Evolutionary conservation across 2,113 vertebrate species (phyloP).

Genomic region (Alosa alosa): DNA sequence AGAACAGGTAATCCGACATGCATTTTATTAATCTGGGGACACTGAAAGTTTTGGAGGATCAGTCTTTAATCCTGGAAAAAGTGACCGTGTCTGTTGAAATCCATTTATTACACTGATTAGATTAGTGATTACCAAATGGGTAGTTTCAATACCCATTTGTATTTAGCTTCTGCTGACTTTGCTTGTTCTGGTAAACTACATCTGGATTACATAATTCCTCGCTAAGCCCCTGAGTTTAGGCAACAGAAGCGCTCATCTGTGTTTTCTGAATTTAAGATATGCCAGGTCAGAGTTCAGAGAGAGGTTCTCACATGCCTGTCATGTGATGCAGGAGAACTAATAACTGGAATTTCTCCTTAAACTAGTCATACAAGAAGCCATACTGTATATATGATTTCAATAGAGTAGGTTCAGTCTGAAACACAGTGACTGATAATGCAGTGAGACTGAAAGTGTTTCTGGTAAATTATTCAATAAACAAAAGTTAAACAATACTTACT

Average conservation of each 20-base stretch:
- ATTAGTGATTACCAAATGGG: not conserved
- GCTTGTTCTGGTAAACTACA: not conserved
- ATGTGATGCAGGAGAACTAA: not conserved
- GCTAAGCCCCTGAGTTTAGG: not conserved
- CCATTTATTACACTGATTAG: constrained; percentile 10
- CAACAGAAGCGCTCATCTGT: not conserved
- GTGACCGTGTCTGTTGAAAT: constrained; percentile 22
- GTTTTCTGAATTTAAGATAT: not conserved
- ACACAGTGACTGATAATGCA: not conserved
- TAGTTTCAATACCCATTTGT: not conserved
- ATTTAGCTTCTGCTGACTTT: not conserved
- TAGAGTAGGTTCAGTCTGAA: not conserved
- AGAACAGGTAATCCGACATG: not conserved
- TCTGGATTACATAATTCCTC: not conserved
- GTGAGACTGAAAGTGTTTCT: not conserved
- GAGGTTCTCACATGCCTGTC: not conserved
- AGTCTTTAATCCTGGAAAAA: not conserved
- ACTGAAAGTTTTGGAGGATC: not conserved
- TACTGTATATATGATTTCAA: not conserved
- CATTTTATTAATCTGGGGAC: not conserved
- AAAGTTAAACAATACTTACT: not conserved
- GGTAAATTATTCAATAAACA: not conserved
- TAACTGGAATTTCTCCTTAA: not conserved
- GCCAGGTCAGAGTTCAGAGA: not conserved
- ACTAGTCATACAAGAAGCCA: not conserved